phyloP scores from a whole-genome alignment of 2,888 invertebrate genomes.

The Aphidius colemani region DNA sequence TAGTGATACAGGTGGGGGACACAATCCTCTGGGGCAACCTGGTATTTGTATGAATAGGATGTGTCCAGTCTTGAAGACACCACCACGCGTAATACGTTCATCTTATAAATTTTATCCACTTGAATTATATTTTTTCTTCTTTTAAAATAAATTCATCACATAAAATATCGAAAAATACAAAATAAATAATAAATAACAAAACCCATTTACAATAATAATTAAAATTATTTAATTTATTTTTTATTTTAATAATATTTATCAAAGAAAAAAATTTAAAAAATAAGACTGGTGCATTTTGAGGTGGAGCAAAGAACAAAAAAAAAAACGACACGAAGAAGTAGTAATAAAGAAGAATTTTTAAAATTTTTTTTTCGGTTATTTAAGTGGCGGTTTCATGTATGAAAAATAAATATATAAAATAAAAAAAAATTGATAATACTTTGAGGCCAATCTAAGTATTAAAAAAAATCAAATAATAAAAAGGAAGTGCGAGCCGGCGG shows the following conservation, averaged over 20 bases:
- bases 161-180: background rate
- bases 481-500: slow-evolving; percentile 37
- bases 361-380: no score
- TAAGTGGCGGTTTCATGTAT: no score
- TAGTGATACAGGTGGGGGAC: slow-evolving; percentile 30
- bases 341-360: no score
- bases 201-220: slow-evolving; percentile 4
- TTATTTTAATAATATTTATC: background rate
- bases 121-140: no score
- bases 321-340: no score
- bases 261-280: background rate
- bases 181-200: background rate
- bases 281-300: background rate
- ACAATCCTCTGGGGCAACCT: slow-evolving; percentile 28
- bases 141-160: no score
- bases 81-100: slow-evolving; percentile 34
- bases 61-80: slow-evolving; percentile 48
- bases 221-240: background rate
- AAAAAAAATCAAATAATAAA: slow-evolving; percentile 14
- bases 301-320: no score
- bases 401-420: no score
- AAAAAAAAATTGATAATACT: no score
- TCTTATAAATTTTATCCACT: background rate
- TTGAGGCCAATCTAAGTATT: no score
- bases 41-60: slow-evolving; percentile 38